These are phyloP conservation scores for Osmerus eperlanus DNA, from an alignment of 2,113 vertebrate genomes.

Conservation along the genomic window DNA sequence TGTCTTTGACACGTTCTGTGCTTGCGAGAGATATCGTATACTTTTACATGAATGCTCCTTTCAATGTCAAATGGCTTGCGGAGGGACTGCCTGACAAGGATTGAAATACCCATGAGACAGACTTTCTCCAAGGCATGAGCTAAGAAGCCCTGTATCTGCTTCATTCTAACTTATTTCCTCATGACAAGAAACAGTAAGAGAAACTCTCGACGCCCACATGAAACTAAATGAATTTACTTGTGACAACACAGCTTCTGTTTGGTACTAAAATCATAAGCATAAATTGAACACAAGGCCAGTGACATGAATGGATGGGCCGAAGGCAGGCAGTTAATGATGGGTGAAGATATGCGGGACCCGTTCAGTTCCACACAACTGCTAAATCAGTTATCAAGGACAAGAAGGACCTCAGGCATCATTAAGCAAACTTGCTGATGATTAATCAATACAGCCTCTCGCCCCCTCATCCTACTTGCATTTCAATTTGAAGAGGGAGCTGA, in stretches of 20 bases:
- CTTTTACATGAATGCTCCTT: not conserved
- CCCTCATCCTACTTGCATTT: not conserved
- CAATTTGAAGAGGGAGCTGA: not conserved
- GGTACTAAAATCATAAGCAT: too few relatives aligned
- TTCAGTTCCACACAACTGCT: not conserved
- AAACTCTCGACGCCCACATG: too few relatives aligned
- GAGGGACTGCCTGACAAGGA: not conserved
- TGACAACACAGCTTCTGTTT: too few relatives aligned
- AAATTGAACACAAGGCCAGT: not conserved
- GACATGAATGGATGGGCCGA: not conserved
- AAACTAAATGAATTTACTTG: too few relatives aligned
- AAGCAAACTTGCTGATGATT: not conserved
- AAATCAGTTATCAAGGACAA: not conserved
- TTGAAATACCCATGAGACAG: not conserved
- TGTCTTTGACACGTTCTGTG: not conserved
- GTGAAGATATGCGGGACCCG: not conserved
- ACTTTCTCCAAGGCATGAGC: not conserved
- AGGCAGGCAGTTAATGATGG: not conserved
- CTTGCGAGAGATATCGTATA: not conserved
- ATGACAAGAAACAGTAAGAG: too few relatives aligned
- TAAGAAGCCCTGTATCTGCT: too few relatives aligned
- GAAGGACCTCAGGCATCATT: not conserved
- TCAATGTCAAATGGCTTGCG: not conserved
- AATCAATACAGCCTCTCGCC: not conserved
- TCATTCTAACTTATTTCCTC: too few relatives aligned